These are phyloP conservation scores for Microvelia longipes DNA, from an alignment of 1,140 invertebrate species.

Conservation along the genomic window DNA sequence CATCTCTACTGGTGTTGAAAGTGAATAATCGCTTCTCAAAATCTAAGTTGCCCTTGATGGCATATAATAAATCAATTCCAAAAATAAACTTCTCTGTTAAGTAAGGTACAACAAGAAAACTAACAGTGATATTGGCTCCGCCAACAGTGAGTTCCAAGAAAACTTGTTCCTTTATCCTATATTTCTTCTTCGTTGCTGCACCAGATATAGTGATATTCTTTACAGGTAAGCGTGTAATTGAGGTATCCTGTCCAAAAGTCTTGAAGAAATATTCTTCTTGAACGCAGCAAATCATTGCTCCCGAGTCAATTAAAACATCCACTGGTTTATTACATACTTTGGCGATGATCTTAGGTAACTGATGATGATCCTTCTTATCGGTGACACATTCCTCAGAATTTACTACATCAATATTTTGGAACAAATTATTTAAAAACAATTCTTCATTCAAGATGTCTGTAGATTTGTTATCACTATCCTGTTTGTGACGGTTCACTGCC, in stretches of 20 bases:
- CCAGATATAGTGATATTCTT: background rate
- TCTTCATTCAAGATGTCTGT: too few species aligned
- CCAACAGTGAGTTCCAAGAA: background rate
- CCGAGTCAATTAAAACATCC: too few species aligned
- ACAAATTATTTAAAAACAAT: too few species aligned
- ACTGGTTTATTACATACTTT: too few species aligned
- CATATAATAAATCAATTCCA: background rate
- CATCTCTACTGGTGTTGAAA: background rate
- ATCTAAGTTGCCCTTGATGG: background rate
- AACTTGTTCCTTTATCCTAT: background rate
- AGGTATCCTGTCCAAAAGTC: background rate
- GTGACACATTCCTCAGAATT: too few species aligned
- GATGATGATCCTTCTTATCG: too few species aligned
- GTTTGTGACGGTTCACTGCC: too few species aligned
- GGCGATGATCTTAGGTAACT: too few species aligned
- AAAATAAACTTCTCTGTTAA: background rate
- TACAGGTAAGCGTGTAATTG: background rate
- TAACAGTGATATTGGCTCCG: background rate
- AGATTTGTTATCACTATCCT: too few species aligned
- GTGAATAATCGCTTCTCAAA: background rate
- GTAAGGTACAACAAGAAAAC: background rate
- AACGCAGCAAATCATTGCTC: background rate
- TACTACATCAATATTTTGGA: too few species aligned
- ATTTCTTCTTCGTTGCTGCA: background rate
- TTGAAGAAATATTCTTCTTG: background rate